Conservation (phyloP, 2,113 vertebrate genomes). For the Entomyzon cyanotis region DNA sequence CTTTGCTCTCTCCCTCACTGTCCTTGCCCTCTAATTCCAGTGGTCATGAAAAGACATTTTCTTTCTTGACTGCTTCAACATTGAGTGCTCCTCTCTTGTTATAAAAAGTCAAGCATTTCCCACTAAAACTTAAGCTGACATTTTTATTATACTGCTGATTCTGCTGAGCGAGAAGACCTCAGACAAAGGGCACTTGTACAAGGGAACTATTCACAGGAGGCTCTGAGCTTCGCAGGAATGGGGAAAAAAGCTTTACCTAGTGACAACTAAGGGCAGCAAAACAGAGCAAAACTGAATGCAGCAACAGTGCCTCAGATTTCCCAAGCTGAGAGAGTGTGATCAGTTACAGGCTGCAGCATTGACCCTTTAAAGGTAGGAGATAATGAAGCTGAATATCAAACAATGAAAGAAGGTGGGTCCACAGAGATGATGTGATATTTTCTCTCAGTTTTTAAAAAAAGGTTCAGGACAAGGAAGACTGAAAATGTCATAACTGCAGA, state of each 20-base stretch:
- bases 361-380: background rate
- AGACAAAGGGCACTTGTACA: conserved; percentile 71
- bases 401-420: background rate
- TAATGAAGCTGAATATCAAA: background rate
- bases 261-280: conserved; percentile 50
- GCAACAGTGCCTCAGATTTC: conserved; percentile 32
- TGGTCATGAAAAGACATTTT: conserved; percentile 66
- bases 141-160: conserved; percentile 67
- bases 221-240: conserved; percentile 56
- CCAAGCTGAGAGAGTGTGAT: conserved; percentile 36
- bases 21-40: conserved; percentile 61
- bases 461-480: background rate
- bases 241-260: conserved; percentile 70
- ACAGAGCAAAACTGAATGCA: conserved; percentile 47
- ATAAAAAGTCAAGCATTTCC: conserved; percentile 63
- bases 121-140: conserved; percentile 69
- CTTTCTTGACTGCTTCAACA: conserved; percentile 58
- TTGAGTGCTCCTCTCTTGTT: conserved; percentile 62
- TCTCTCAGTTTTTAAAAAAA: background rate
- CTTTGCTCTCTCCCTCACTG: conserved; percentile 38
- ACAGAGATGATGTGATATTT: background rate
- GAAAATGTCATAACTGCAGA: background rate
- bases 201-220: conserved; percentile 68
- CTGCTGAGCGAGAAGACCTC: conserved; percentile 59
- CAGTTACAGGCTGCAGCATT: background rate